These are phyloP conservation scores for Cygnus olor DNA, from an alignment of 2,797 vertebrate genomes.

Conservation along the genomic window DNA sequence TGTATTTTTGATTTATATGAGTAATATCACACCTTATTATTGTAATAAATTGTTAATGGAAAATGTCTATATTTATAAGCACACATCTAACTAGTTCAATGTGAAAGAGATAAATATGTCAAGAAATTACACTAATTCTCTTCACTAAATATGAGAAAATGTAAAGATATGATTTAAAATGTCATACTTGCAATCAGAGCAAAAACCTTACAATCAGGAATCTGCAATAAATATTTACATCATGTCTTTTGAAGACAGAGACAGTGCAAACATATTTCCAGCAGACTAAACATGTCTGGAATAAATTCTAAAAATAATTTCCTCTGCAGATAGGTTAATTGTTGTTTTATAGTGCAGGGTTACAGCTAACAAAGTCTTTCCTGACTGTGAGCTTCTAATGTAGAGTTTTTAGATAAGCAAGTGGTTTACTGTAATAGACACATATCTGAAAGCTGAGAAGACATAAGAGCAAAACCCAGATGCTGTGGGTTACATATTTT, in stretches of 20 bases:
- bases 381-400: neutral
- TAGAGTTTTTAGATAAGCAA: slow-evolving; percentile 18
- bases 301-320: slow-evolving; percentile 61
- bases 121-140: slow-evolving; percentile 38
- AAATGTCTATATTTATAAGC: slow-evolving; percentile 8
- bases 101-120: slow-evolving; percentile 53
- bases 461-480: neutral
- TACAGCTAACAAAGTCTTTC: neutral
- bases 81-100: neutral
- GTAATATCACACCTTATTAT: slow-evolving; percentile 22
- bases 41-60: slow-evolving; percentile 36
- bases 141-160: slow-evolving; percentile 40
- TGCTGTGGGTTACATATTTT: neutral
- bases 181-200: slow-evolving; percentile 45
- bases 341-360: slow-evolving; percentile 10
- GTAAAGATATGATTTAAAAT: slow-evolving; percentile 40
- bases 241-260: slow-evolving; percentile 24
- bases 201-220: slow-evolving; percentile 16
- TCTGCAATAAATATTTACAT: slow-evolving; percentile 52
- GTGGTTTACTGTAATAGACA: neutral
- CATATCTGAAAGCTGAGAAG: slow-evolving; percentile 5
- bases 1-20: slow-evolving; percentile 45
- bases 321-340: slow-evolving; percentile 32
- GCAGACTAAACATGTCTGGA: slow-evolving; percentile 58
- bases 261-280: slow-evolving; percentile 18